These are phyloP conservation scores for Semaprochilodus insignis DNA, from an alignment of 2,797 vertebrate species.

Conservation along the genomic window DNA sequence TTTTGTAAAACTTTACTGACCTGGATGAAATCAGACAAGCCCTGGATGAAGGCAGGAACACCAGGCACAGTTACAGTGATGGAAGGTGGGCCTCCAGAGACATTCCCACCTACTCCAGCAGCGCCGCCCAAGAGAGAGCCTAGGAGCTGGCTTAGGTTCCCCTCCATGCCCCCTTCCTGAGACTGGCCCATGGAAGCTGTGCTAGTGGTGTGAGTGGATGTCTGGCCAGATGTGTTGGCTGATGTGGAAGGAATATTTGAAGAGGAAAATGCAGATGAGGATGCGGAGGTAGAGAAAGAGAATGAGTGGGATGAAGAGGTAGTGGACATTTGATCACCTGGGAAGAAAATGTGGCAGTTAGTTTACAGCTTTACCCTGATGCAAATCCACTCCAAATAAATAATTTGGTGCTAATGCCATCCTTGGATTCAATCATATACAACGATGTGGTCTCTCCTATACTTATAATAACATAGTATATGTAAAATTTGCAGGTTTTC, in stretches of 20 bases:
- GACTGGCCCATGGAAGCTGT: constrained; percentile 68
- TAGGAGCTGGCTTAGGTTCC: constrained; percentile 83
- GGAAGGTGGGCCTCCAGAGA: constrained; percentile 74
- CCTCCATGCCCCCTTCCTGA: constrained; percentile 70
- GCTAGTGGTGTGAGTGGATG: constrained; percentile 74
- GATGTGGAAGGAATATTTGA: constrained; percentile 78
- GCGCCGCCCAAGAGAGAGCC: constrained; percentile 83
- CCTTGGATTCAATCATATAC: background rate
- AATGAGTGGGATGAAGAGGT: constrained; percentile 67
- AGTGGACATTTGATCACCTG: constrained; percentile 70
- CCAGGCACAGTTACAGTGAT: constrained; percentile 89
- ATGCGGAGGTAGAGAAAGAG: constrained; percentile 72
- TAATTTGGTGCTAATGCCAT: background rate
- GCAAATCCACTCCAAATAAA: background rate
- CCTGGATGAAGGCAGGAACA: constrained; percentile 88
- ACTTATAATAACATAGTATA: background rate
- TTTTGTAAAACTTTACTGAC: constrained; percentile 65
- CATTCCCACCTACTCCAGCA: constrained; percentile 68
- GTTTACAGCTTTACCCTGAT: background rate
- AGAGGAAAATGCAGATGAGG: constrained; percentile 60
- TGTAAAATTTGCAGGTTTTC: background rate
- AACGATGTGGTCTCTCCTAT: background rate
- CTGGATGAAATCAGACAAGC: constrained; percentile 90
- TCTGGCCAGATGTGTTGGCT: constrained; percentile 61
- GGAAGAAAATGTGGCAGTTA: constrained; percentile 15